Conservation (phyloP, 2,888 invertebrate genomes). For the Drosophila mulleri region DNA sequence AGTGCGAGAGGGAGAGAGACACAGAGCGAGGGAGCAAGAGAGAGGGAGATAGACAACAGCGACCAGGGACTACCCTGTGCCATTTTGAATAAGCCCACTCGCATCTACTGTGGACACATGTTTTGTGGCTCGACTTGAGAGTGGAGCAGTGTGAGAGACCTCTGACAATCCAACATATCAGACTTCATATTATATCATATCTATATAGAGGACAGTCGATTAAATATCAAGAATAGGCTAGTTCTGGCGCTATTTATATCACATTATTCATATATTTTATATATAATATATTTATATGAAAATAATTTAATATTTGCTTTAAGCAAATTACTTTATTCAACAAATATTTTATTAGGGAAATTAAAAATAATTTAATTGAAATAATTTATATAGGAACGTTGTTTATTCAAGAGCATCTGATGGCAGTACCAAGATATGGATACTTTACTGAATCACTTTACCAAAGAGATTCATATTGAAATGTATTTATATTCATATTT, state of each 20-base stretch:
- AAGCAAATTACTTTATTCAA: no score
- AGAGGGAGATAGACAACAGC: neutral
- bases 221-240: neutral
- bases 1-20: neutral
- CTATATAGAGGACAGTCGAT: neutral
- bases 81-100: conserved; percentile 13
- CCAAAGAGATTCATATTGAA: neutral
- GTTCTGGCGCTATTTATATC: no score
- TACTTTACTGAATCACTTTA: no score
- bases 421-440: no score
- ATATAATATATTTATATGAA: no score
- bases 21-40: neutral
- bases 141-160: neutral
- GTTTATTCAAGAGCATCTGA: no score
- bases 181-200: neutral
- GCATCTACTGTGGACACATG: conserved; percentile 5
- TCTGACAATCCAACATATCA: neutral
- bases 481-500: neutral
- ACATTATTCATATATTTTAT: neutral
- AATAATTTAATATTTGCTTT: neutral
- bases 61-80: conserved; percentile 14
- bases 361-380: no score
- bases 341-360: no score
- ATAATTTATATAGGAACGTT: no score
- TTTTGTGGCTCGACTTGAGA: neutral